Base-by-base conservation (phyloP, 2,888 invertebrate species). In the Spisula solida region DNA sequence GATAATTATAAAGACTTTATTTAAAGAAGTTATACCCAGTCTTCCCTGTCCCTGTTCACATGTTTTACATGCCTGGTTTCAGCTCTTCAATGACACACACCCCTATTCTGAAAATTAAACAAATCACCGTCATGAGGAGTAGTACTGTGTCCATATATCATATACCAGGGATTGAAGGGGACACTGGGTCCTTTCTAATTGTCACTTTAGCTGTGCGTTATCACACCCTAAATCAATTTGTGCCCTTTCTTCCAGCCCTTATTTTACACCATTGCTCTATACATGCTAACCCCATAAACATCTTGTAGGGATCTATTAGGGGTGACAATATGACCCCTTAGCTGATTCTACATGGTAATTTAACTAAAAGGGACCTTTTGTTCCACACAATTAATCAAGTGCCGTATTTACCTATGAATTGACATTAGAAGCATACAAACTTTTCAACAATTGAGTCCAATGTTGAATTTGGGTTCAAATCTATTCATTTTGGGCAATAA, bases 161-260 rank as follows among this genome's bases (percentile, higher is more conserved):
- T 12, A 80, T 48, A 8, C 2, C 12, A 25, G 25, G 48, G 80
- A 47, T 80, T 34, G 5, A n/a, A 48, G 25, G 20, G 80, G 80
- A 51, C 80, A 47, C 8, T n/a, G n/a, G 29, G 47, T 12, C n/a
- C 47, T 25, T 20, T 48, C 47, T 47, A 51, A 47, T 80, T 47
- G 51, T 80, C 80, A 80, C 48, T 80, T 48, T 25, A 51, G 48
- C 51, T 51, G 29, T 60, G 81, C 79, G 41, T 60, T 29, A 86
- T 90, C 90, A 86, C 90, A 90, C 90, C 83, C 81, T 88, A 88
- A 82, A 90, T 90, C 90, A 90, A 90, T 90, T 88, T 82, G 82
- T n/a, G 66, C 34, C 75, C n/a, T 80, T 80, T 75, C 55, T 41
- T 75, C 66, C 41, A 78, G 79, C 80, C 79, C 56, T n/a, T 70